phyloP scores from a whole-genome alignment of 2,113 vertebrate genomes.

The Barnardius zonarius region DNA sequence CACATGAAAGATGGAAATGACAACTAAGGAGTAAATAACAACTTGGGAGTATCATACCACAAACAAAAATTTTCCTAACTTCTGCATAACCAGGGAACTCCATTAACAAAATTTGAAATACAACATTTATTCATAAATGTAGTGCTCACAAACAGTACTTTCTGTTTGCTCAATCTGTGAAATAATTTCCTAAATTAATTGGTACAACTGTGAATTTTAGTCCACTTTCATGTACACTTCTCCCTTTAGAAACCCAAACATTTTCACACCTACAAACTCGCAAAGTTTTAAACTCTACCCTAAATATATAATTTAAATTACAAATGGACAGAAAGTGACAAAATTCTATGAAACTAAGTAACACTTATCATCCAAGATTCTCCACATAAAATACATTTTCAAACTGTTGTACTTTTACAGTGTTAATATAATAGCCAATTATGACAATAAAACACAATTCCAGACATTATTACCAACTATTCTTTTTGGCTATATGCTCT shows the following conservation, averaged over 20 bases:
- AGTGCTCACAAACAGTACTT: background rate
- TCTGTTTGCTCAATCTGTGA: background rate
- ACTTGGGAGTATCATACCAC: background rate
- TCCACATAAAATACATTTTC: background rate
- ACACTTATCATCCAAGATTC: background rate
- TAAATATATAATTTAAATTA: background rate
- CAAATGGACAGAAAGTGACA: background rate
- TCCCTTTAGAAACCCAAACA: background rate
- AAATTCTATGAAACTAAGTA: background rate
- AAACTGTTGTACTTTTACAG: background rate
- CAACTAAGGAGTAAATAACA: background rate
- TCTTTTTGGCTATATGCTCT: background rate
- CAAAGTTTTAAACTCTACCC: background rate
- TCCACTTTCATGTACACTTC: background rate
- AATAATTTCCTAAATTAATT: background rate
- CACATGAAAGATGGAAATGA: background rate
- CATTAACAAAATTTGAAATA: background rate
- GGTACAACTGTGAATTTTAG: background rate
- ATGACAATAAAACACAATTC: fast-evolving
- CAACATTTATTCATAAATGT: background rate
- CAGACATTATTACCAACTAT: background rate
- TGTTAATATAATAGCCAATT: background rate
- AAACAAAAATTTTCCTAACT: background rate
- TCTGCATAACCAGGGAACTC: background rate
- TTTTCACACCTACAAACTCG: background rate